Percentiles rank a stretch among this genome's conserved stretches.
These are phyloP conservation scores for Ceyx melanurus DNA, from an alignment of 2,113 vertebrate genomes.

Conservation along the genomic window DNA sequence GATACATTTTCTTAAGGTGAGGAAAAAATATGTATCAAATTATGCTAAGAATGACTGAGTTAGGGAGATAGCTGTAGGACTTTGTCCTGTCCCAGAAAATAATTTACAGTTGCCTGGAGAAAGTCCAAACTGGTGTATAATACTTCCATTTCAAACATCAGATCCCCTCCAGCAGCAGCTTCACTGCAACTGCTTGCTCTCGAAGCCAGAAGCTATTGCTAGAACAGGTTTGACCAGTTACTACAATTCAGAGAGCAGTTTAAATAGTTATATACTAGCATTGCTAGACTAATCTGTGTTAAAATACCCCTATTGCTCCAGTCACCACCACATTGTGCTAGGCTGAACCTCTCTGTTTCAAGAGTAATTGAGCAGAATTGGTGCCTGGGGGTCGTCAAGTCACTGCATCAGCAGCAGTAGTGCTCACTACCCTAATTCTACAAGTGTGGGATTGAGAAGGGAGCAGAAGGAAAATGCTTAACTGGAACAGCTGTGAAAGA, in stretches of 20 bases:
- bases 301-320: conserved; percentile 3
- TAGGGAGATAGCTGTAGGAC: background rate
- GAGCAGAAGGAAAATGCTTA: background rate
- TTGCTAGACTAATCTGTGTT: background rate
- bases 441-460: background rate
- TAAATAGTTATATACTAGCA: background rate
- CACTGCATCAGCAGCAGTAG: background rate
- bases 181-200: background rate
- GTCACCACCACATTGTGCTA: background rate
- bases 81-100: background rate
- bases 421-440: background rate
- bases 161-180: background rate
- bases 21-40: conserved; percentile 31
- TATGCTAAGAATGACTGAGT: conserved; percentile 16
- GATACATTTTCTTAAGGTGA: conserved; percentile 43
- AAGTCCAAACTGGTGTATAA: background rate
- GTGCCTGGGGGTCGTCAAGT: background rate
- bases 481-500: background rate
- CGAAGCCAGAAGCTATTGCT: background rate
- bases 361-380: background rate
- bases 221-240: conserved; percentile 48
- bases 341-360: background rate
- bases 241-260: conserved; percentile 1
- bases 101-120: background rate
- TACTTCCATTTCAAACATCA: background rate